phyloP scores from a whole-genome alignment of 2,888 invertebrate species.

The Dynastes tityus region DNA sequence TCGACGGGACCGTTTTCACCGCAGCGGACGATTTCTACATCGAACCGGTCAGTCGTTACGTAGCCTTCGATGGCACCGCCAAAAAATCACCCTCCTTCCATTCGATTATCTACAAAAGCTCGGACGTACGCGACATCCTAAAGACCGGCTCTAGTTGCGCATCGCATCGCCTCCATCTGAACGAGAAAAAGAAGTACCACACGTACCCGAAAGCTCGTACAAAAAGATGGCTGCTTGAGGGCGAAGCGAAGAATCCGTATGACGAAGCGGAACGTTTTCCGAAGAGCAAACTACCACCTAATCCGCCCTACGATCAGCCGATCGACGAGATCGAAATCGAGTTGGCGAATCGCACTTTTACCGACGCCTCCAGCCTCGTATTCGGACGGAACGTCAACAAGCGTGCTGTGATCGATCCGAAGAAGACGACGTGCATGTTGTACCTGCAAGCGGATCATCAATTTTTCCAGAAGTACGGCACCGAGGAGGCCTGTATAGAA shows the following conservation, averaged over 20 bases:
- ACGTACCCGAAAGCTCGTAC: conserved; percentile 66
- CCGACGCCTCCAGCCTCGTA: conserved; percentile 71
- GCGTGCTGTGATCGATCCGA: conserved; percentile 84
- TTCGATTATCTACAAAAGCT: conserved; percentile 87
- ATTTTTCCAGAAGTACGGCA: conserved; percentile 95
- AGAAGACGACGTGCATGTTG: conserved; percentile 94
- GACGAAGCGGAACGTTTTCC: conserved; percentile 69
- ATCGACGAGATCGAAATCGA: conserved; percentile 67
- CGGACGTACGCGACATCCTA: conserved; percentile 79
- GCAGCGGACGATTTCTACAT: conserved; percentile 87
- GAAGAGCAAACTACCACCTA: conserved; percentile 72
- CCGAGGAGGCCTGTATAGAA: conserved; percentile 95
- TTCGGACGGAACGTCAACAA: conserved; percentile 76
- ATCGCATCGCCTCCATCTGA: conserved; percentile 64
- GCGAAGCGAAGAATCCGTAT: conserved; percentile 71
- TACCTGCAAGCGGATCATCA: conserved; percentile 97
- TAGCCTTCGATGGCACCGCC: conserved; percentile 70
- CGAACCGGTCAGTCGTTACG: conserved; percentile 84
- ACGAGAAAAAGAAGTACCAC: conserved; percentile 55
- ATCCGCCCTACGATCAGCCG: conserved; percentile 66
- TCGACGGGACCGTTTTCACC: conserved; percentile 91
- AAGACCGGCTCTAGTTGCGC: conserved; percentile 63
- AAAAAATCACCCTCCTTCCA: conserved; percentile 75
- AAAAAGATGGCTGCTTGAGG: conserved; percentile 82
- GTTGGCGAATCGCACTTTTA: conserved; percentile 61